These are phyloP conservation scores for Acronicta aceris DNA, from an alignment of 2,888 invertebrate genomes.

Conservation along the genomic window DNA sequence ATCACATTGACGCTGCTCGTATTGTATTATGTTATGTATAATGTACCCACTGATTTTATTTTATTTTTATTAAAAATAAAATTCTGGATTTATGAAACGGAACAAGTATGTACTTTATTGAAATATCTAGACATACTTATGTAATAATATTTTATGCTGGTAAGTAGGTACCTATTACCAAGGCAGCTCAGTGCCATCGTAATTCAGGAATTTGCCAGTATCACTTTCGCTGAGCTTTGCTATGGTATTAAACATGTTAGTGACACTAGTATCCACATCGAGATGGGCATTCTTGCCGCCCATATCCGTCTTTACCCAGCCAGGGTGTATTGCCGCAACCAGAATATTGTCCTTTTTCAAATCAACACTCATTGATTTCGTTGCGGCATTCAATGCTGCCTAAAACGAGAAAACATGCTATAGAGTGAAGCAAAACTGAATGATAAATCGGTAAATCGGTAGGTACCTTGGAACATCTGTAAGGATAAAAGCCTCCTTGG, in stretches of 20 bases:
- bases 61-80: not conserved
- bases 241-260: slow-evolving; percentile 91
- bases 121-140: too few species aligned
- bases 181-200: slow-evolving; percentile 92
- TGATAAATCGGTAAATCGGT: too few species aligned
- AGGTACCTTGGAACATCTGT: slow-evolving; percentile 95
- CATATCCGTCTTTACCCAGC: slow-evolving; percentile 97
- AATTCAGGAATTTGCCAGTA: slow-evolving; percentile 94
- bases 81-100: not conserved
- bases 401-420: slow-evolving; percentile 70
- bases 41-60: not conserved
- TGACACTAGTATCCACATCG: slow-evolving; percentile 91
- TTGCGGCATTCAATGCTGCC: slow-evolving; percentile 96
- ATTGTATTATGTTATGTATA: too few species aligned
- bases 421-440: too few species aligned
- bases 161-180: slow-evolving; percentile 92
- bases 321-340: slow-evolving; percentile 94
- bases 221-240: slow-evolving; percentile 90
- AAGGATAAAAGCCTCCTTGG: slow-evolving; percentile 95
- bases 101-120: not conserved
- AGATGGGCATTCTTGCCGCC: slow-evolving; percentile 95
- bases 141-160: not conserved
- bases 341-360: slow-evolving; percentile 93
- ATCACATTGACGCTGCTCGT: too few species aligned
- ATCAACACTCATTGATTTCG: slow-evolving; percentile 95